phyloP scores from a whole-genome alignment of 1,140 invertebrate species.

The Caenorhabditis briggsae region DNA sequence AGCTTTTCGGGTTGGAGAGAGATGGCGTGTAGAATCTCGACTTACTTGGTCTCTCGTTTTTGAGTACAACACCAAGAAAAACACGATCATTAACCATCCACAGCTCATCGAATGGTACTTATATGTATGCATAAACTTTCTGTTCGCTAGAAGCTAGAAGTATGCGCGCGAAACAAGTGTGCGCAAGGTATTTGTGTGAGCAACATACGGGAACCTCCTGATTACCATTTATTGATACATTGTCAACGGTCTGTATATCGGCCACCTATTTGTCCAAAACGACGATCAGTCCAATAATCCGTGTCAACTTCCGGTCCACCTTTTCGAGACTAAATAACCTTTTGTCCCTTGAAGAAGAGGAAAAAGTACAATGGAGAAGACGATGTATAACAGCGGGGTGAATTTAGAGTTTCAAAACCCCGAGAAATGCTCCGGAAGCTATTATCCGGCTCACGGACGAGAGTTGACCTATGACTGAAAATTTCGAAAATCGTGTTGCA shows the following conservation, averaged over 20 bases:
- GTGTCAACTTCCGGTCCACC: constrained; percentile 55
- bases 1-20: not conserved
- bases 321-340: constrained; percentile 32
- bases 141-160: not conserved
- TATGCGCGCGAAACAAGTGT: constrained; percentile 48
- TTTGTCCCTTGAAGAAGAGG: not conserved
- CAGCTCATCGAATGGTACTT: constrained; percentile 45
- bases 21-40: constrained; percentile 49
- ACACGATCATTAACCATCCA: constrained; percentile 38
- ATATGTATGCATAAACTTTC: constrained; percentile 53
- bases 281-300: constrained; percentile 54
- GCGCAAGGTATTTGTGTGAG: constrained; percentile 45
- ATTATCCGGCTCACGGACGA: constrained; percentile 46
- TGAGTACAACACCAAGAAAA: constrained; percentile 22
- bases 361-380: constrained; percentile 46
- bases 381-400: not conserved
- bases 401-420: constrained; percentile 38
- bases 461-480: constrained; percentile 23
- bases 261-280: constrained; percentile 32
- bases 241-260: constrained; percentile 5
- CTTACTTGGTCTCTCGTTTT: constrained; percentile 8
- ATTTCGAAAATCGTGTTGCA: not conserved
- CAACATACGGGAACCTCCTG: not conserved
- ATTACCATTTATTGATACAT: constrained; percentile 55
- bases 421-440: constrained; percentile 21